Evolutionary conservation across 1,140 invertebrate genomes (phyloP).

Genomic region (Sycophila sp.): DNA sequence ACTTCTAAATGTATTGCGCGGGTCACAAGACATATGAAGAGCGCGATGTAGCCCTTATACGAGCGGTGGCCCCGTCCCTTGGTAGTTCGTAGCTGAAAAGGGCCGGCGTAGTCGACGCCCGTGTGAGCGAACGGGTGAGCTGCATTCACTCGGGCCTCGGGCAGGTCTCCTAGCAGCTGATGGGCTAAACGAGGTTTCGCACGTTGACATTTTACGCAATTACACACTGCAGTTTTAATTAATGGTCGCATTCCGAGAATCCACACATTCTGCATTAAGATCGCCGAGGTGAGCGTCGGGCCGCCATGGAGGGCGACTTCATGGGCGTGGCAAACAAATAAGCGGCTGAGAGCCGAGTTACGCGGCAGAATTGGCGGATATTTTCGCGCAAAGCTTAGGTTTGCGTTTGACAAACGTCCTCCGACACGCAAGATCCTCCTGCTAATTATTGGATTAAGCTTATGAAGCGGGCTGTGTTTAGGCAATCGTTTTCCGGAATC

Average conservation of each 20-base stretch:
- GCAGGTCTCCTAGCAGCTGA: conserved; percentile 13
- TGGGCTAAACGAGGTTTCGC: not conserved
- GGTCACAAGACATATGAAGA: conserved; percentile 7
- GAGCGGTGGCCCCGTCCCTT: not conserved
- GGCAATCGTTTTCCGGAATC: not conserved
- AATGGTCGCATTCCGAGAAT: not conserved
- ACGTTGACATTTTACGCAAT: conserved; percentile 6
- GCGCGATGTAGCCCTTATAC: not conserved
- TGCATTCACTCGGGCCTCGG: conserved; percentile 3
- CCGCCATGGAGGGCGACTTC: not conserved
- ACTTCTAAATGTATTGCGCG: conserved; percentile 11
- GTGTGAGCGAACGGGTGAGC: conserved; percentile 31
- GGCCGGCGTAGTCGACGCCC: conserved; percentile 42
- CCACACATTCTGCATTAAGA: not conserved
- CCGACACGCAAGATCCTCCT: conserved; percentile 22
- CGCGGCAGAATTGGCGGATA: conserved; percentile 20
- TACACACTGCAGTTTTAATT: not conserved
- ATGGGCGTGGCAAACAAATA: not conserved
- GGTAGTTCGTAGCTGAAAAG: not conserved
- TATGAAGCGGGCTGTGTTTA: not conserved
- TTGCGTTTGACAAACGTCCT: not conserved
- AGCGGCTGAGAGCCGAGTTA: not conserved
- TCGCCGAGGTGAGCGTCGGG: not conserved
- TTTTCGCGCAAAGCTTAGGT: not conserved
- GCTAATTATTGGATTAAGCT: not conserved